Conservation (phyloP, 2,797 vertebrate genomes). For the Alectoris magna region DNA sequence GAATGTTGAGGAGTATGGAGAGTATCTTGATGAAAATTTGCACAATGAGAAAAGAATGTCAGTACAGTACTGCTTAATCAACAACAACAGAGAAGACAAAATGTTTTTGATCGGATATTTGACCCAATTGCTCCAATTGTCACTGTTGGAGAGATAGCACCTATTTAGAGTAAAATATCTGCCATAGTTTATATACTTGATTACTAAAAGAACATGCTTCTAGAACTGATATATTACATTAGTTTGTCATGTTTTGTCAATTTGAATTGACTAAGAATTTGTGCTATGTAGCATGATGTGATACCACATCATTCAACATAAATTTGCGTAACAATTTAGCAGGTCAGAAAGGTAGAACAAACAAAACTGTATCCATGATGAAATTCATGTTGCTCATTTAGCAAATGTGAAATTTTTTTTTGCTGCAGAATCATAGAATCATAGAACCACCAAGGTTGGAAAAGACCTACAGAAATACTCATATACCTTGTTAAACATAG, state of each 20-base stretch:
- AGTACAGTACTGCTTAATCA: neutral
- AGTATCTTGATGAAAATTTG: neutral
- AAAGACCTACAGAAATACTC: neutral
- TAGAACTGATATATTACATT: neutral
- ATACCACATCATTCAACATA: neutral
- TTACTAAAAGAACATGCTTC: neutral
- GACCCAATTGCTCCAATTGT: neutral
- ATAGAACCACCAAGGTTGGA: too few relatives aligned
- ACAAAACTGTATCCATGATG: neutral
- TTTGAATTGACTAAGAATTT: neutral
- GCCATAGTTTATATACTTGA: neutral
- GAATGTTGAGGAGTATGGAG: neutral
- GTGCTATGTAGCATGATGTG: neutral
- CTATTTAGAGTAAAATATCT: neutral
- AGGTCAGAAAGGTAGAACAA: slow-evolving; percentile 9
- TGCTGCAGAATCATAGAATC: neutral
- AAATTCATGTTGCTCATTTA: neutral
- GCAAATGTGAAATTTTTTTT: neutral
- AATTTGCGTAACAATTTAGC: neutral
- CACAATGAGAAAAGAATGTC: neutral
- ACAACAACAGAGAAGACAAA: neutral
- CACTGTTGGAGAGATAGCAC: neutral
- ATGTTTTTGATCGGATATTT: neutral
- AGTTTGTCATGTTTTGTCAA: neutral
- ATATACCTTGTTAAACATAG: neutral